Evolutionary conservation across 2,888 invertebrate genomes (phyloP).

Genomic region (Athalia circularis): DNA sequence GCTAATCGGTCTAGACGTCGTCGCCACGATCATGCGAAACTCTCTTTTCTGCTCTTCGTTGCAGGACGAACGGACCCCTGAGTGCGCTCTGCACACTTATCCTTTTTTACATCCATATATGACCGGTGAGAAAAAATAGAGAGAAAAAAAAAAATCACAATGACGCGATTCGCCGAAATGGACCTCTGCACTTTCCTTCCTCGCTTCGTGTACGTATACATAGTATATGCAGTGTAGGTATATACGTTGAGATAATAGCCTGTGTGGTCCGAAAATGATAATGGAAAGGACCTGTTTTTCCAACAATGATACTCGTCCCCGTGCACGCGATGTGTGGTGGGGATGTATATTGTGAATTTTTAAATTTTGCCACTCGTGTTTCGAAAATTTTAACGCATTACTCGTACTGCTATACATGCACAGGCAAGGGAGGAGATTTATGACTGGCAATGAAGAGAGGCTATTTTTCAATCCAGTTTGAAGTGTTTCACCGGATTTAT

Average conservation of each 20-base stretch:
- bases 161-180: constrained; percentile 28
- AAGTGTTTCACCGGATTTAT: background rate
- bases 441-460: background rate
- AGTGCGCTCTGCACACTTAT: constrained; percentile 32
- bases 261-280: constrained; percentile 23
- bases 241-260: constrained; percentile 6
- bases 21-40: background rate
- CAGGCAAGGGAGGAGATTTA: too few relatives aligned
- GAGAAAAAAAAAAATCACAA: constrained; percentile 3
- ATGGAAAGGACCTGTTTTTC: constrained; percentile 39
- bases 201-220: too few relatives aligned
- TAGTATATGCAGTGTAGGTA: too few relatives aligned
- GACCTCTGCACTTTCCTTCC: constrained; percentile 29
- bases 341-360: background rate
- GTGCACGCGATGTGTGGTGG: constrained; percentile 1
- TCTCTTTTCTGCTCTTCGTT: too few relatives aligned
- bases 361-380: background rate
- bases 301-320: constrained; percentile 1
- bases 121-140: background rate
- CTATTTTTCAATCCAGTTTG: background rate
- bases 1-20: constrained; percentile 45
- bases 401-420: background rate
- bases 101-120: constrained; percentile 6
- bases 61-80: background rate
- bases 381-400: too few relatives aligned